phyloP scores from a whole-genome alignment of 2,113 vertebrate genomes.

The Pangasianodon hypophthalmus region DNA sequence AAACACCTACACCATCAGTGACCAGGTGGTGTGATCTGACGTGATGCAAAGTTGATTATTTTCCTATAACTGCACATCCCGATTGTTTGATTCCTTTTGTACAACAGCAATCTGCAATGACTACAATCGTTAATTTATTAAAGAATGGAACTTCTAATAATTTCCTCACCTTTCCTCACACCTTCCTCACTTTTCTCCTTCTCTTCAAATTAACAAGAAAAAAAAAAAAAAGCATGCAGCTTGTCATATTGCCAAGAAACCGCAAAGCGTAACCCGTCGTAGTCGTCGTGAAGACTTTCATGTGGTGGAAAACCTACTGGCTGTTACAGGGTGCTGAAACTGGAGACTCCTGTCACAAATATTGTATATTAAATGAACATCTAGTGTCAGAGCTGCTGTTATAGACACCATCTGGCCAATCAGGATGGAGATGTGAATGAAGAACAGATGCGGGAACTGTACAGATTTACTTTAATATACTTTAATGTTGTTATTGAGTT shows the following conservation, averaged over 20 bases:
- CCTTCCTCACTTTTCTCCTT: too few relatives aligned
- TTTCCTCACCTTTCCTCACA: background rate
- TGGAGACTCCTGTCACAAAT: background rate
- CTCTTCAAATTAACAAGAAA: background rate
- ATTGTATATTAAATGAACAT: background rate
- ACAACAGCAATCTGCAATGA: background rate
- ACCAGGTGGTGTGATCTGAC: background rate
- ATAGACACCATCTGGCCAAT: background rate
- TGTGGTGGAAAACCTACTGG: background rate
- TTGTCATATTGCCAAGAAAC: background rate
- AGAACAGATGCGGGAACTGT: slow-evolving; percentile 40
- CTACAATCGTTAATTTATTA: too few relatives aligned
- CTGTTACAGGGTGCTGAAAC: background rate
- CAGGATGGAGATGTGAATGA: background rate
- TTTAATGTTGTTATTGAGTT: slow-evolving; percentile 95
- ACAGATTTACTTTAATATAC: slow-evolving; percentile 74
- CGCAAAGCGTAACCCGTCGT: background rate
- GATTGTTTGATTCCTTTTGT: background rate
- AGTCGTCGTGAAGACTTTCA: background rate
- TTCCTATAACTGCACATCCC: background rate
- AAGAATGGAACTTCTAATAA: background rate
- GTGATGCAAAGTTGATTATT: background rate
- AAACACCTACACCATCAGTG: background rate
- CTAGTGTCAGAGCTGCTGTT: background rate
- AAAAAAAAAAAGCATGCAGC: background rate